A percentile compares a stretch with the other conserved stretches of the same genome.
Conservation (phyloP, 64 coral and sea anemone species). For the Porites australiensis region DNA sequence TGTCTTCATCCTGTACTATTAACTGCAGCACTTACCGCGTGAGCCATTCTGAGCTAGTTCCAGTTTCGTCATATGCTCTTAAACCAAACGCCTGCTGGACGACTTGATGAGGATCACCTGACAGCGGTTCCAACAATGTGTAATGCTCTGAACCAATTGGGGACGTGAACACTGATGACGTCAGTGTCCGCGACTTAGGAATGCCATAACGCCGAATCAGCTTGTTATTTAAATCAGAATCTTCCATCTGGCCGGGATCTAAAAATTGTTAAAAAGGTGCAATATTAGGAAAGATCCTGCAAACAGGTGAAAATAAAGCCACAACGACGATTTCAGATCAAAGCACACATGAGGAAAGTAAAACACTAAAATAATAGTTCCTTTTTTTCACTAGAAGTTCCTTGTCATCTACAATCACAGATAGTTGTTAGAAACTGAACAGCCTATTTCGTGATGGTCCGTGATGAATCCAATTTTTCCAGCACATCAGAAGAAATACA, state of each 20-base stretch:
- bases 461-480: too few species aligned
- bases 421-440: too few species aligned
- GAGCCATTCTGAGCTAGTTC: conserved; percentile 48
- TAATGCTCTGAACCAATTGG: conserved; percentile 90
- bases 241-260: neutral
- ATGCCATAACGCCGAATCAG: conserved; percentile 86
- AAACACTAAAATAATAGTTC: too few species aligned
- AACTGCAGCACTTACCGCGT: conserved; percentile 60
- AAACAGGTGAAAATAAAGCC: too few species aligned
- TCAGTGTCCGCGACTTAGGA: conserved; percentile 53
- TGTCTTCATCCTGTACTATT: neutral
- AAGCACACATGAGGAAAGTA: too few species aligned
- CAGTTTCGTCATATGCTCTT: neutral
- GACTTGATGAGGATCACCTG: conserved; percentile 42
- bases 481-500: too few species aligned
- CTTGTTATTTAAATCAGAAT: conserved; percentile 48
- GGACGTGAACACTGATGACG: conserved; percentile 76
- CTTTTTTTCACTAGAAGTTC: too few species aligned
- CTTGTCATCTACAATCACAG: too few species aligned
- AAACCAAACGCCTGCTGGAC: conserved; percentile 57
- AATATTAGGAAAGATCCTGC: neutral
- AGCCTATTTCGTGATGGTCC: too few species aligned
- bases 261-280: neutral
- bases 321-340: too few species aligned
- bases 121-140: conserved; percentile 78